phyloP scores from a whole-genome alignment of 2,888 invertebrate genomes.

The Caenorhabditis panamensis region DNA sequence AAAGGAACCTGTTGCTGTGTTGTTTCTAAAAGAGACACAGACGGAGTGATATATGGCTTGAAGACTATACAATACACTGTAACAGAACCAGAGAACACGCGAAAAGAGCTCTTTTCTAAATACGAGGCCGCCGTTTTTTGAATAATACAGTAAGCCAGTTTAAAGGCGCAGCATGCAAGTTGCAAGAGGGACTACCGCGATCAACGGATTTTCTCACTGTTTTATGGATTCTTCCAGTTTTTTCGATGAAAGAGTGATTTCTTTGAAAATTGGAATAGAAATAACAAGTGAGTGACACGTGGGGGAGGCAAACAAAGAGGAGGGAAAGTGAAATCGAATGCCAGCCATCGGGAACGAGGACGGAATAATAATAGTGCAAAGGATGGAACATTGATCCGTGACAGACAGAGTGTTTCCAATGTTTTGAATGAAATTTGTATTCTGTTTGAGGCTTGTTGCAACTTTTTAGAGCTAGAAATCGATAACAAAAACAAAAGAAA shows the following conservation, averaged over 20 bases:
- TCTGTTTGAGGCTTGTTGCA: too few relatives aligned
- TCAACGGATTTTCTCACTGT: too few relatives aligned
- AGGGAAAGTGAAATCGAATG: constrained; percentile 38
- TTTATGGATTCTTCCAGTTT: too few relatives aligned
- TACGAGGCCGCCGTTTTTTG: too few relatives aligned
- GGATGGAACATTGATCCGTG: constrained; percentile 25
- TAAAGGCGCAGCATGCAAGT: too few relatives aligned
- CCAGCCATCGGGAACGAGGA: neutral
- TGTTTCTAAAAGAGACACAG: constrained; percentile 7
- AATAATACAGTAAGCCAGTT: too few relatives aligned
- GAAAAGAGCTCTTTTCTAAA: constrained; percentile 4
- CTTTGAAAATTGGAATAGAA: neutral
- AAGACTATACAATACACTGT: too few relatives aligned
- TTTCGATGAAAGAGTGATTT: too few relatives aligned
- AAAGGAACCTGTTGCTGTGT: too few relatives aligned
- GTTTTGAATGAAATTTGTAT: neutral
- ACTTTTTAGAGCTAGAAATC: too few relatives aligned
- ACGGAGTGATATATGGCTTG: constrained; percentile 41
- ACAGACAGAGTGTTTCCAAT: constrained; percentile 5
- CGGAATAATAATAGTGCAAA: constrained; percentile 26
- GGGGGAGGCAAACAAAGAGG: constrained; percentile 13
- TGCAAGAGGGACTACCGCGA: too few relatives aligned
- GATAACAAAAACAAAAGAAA: too few relatives aligned
- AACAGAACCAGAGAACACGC: constrained; percentile 1
- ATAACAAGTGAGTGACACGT: constrained; percentile 6